These are phyloP conservation scores for Prinia subflava DNA, from an alignment of 2,113 vertebrate species.

Conservation along the genomic window DNA sequence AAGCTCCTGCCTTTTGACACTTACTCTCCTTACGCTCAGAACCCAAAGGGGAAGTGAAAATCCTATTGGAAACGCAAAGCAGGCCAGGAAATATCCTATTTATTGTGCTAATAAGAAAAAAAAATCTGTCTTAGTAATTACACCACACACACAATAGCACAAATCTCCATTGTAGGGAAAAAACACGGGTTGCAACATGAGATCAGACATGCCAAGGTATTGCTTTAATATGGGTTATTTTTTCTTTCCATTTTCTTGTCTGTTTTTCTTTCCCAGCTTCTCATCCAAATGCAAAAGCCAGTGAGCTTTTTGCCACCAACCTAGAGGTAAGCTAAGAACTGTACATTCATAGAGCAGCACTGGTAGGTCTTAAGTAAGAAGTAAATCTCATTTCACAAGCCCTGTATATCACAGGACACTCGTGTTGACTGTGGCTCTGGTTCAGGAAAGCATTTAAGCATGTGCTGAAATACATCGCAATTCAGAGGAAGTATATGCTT, in stretches of 20 bases:
- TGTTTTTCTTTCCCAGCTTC: conserved; percentile 16
- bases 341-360: not conserved
- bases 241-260: not conserved
- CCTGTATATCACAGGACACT: not conserved
- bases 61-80: conserved; percentile 31
- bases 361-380: conserved; percentile 14
- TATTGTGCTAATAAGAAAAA: conserved; percentile 47
- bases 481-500: conserved; percentile 28
- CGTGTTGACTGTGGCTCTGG: conserved; percentile 22
- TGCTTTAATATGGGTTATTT: not conserved
- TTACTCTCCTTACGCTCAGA: conserved; percentile 31
- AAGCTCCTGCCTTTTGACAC: conserved; percentile 56
- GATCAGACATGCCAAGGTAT: conserved; percentile 26
- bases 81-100: conserved; percentile 68
- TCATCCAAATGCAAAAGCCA: conserved; percentile 32
- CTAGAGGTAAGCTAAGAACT: not conserved
- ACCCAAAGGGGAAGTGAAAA: conserved; percentile 63
- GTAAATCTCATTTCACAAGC: not conserved
- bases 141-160: conserved; percentile 57
- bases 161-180: conserved; percentile 31
- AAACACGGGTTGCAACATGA: conserved; percentile 26
- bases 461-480: conserved; percentile 47
- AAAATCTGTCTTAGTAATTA: conserved; percentile 35
- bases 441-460: conserved; percentile 56
- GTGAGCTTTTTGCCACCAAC: conserved; percentile 39